A percentile compares a stretch with the other conserved stretches of the same genome.
Evolutionary conservation across 2,113 vertebrate genomes (phyloP).

Genomic region (Vimba vimba): DNA sequence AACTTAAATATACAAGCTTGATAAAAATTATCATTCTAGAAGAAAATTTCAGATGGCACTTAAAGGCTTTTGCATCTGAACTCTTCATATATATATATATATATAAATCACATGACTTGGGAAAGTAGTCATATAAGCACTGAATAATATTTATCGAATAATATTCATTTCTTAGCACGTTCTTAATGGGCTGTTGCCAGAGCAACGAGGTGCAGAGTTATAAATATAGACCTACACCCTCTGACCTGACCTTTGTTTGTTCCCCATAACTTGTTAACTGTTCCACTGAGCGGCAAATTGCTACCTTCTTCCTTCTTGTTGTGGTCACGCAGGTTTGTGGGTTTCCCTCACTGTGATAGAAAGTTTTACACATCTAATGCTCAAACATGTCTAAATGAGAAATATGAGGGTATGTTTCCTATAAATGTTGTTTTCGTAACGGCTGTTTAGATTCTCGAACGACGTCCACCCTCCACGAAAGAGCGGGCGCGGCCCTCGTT

Average conservation of each 20-base stretch:
- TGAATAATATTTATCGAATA: neutral
- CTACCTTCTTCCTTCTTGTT: conserved; percentile 83
- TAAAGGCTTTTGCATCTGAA: too few species aligned
- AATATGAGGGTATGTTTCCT: neutral
- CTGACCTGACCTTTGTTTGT: conserved; percentile 85
- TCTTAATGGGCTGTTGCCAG: conserved; percentile 60
- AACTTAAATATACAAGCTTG: too few species aligned
- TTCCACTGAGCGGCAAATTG: conserved; percentile 84
- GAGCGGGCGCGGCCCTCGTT: too few species aligned
- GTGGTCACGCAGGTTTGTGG: conserved; percentile 85
- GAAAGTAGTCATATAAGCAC: conserved; percentile 1
- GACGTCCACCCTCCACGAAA: too few species aligned
- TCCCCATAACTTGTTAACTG: conserved; percentile 55
- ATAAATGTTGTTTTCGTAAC: neutral
- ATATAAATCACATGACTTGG: neutral
- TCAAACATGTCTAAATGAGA: neutral
- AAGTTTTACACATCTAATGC: neutral
- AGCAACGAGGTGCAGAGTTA: conserved; percentile 56
- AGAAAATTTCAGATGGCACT: too few species aligned
- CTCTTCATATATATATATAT: too few species aligned
- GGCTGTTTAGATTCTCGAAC: neutral
- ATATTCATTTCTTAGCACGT: too few species aligned
- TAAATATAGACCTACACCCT: conserved; percentile 78
- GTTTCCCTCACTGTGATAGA: neutral
- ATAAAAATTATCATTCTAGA: too few species aligned